Percentiles rank a stretch among this genome's conserved stretches.
phyloP scores from a whole-genome alignment of 2,797 vertebrate genomes.

The Otolemur crassicaudatus region DNA sequence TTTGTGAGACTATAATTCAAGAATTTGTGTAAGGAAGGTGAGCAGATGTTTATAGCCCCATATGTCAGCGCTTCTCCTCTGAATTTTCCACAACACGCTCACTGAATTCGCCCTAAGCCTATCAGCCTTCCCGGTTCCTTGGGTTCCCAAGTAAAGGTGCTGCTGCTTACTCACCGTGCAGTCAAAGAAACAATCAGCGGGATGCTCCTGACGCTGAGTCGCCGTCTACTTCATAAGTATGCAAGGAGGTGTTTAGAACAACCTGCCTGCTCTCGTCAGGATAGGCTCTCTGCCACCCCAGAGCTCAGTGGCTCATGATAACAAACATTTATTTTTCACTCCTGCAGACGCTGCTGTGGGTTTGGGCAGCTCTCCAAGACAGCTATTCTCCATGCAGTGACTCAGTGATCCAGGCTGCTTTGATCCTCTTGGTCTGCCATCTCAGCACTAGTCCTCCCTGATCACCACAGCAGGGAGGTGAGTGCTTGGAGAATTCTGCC shows the following conservation, averaged over 20 bases:
- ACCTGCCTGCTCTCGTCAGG: not conserved
- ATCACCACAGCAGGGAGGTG: not conserved
- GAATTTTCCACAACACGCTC: not conserved
- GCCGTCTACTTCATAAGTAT: not conserved
- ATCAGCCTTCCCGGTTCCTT: not conserved
- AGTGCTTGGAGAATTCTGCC: not conserved
- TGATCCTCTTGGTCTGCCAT: not conserved
- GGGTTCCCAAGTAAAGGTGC: not conserved
- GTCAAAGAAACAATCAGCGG: not conserved
- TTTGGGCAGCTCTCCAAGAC: slow-evolving; percentile 29
- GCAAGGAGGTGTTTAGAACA: not conserved
- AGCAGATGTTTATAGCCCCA: slow-evolving; percentile 22
- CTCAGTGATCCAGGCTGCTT: slow-evolving; percentile 5
- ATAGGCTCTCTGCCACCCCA: not conserved
- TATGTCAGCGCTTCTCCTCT: not conserved
- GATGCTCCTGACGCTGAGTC: not conserved
- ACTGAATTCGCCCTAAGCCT: not conserved
- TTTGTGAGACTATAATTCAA: slow-evolving; percentile 25
- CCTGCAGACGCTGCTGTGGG: not conserved
- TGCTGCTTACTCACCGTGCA: not conserved
- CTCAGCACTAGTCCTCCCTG: not conserved
- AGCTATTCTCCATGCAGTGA: not conserved
- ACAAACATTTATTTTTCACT: not conserved
- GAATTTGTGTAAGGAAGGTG: not conserved
- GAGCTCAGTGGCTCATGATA: not conserved